phyloP scores from a whole-genome alignment of 2,888 invertebrate genomes.

The Pristionchus mayeri region DNA sequence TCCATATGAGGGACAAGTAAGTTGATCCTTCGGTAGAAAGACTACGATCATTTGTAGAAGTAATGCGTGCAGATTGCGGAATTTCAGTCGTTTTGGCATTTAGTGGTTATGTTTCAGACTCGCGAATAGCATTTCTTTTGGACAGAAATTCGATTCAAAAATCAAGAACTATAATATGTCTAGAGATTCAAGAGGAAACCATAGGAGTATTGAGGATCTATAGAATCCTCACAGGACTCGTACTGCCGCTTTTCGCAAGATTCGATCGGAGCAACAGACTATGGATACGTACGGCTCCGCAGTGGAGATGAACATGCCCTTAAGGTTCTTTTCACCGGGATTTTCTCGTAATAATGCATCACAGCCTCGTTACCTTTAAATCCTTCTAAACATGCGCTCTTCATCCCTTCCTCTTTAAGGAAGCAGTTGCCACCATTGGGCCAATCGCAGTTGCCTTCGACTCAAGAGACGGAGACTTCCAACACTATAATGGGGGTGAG shows the following conservation, averaged over 20 bases:
- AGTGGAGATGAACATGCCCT: constrained; percentile 50
- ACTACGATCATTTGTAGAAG: too few species aligned
- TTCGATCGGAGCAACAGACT: background rate
- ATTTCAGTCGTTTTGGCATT: background rate
- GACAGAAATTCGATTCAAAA: too few species aligned
- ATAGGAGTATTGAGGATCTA: too few species aligned
- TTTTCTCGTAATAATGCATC: too few species aligned
- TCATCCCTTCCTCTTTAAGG: too few species aligned
- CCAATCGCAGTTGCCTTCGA: constrained; percentile 60
- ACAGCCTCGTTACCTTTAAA: too few species aligned
- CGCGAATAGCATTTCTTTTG: too few species aligned
- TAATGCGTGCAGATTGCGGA: constrained; percentile 51
- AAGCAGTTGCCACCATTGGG: constrained; percentile 52
- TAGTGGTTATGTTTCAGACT: too few species aligned
- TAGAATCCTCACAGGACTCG: background rate
- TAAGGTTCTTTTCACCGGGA: background rate
- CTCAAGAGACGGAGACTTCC: constrained; percentile 58
- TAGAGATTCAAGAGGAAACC: too few species aligned
- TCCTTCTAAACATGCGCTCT: too few species aligned
- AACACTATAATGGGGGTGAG: constrained; percentile 59
- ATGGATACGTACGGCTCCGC: background rate
- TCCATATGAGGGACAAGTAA: constrained; percentile 84
- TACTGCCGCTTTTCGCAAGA: background rate
- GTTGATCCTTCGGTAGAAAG: background rate
- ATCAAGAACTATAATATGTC: too few species aligned